These are phyloP conservation scores for Melanostigma gelatinosum DNA, from an alignment of 2,113 vertebrate species.

Conservation along the genomic window DNA sequence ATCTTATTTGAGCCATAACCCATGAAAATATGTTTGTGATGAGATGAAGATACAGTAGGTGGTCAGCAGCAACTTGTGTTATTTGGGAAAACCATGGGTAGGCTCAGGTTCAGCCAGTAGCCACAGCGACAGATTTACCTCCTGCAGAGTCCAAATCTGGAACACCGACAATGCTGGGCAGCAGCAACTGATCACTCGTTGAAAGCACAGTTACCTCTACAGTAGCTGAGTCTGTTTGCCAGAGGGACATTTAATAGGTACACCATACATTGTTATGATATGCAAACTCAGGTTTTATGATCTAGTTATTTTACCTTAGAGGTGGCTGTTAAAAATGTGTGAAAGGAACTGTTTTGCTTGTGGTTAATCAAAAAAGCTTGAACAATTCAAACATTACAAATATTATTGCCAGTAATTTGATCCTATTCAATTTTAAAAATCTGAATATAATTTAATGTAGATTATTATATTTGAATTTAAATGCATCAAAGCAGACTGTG, in stretches of 20 bases:
- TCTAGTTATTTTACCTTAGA: not conserved
- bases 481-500: not conserved
- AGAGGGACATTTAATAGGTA: not conserved
- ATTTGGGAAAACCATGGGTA: not conserved
- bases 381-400: not conserved
- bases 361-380: not conserved
- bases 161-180: not conserved
- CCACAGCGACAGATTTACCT: conserved; percentile 14
- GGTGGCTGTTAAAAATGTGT: not conserved
- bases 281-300: not conserved
- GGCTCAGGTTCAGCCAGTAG: not conserved
- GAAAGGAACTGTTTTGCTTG: not conserved
- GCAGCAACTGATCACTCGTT: conserved; percentile 8
- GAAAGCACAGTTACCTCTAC: not conserved
- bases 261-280: not conserved
- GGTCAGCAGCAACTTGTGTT: not conserved
- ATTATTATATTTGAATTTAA: not conserved
- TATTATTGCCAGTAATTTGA: not conserved
- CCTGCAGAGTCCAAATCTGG: conserved; percentile 14
- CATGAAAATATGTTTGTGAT: not conserved
- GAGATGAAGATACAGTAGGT: not conserved
- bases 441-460: not conserved
- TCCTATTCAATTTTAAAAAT: not conserved
- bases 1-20: not conserved
- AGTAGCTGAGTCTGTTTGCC: not conserved